Percentiles rank a stretch among this genome's conserved stretches.
Evolutionary conservation across 2,113 vertebrate species (phyloP).

Genomic region (Corydoras sp.): DNA sequence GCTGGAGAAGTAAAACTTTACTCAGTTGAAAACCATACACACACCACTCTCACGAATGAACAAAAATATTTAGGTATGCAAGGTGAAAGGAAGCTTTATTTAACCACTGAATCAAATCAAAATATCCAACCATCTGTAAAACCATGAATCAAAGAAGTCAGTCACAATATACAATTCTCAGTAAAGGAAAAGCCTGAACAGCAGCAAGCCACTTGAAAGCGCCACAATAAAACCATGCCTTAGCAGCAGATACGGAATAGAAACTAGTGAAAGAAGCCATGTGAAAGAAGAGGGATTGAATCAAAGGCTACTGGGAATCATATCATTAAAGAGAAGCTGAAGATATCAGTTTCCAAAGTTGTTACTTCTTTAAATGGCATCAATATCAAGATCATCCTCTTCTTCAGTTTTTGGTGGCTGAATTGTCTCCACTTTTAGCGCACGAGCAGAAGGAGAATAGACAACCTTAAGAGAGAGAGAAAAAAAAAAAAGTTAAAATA

Average conservation of each 20-base stretch:
- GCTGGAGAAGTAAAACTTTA: too few relatives aligned
- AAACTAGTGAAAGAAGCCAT: slow-evolving; percentile 4
- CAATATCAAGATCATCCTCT: slow-evolving; percentile 94
- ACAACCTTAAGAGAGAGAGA: slow-evolving; percentile 75
- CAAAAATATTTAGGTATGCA: not conserved
- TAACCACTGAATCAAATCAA: slow-evolving; percentile 60
- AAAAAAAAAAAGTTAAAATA: not conserved
- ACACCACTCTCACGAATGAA: too few relatives aligned
- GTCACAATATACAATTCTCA: slow-evolving; percentile 42
- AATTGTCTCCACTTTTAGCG: slow-evolving; percentile 93
- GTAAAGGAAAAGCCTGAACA: slow-evolving; percentile 48
- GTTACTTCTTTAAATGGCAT: slow-evolving; percentile 80
- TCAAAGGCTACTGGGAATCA: slow-evolving; percentile 24
- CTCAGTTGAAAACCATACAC: too few relatives aligned
- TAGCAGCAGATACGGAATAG: not conserved
- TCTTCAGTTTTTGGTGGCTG: slow-evolving; percentile 79
- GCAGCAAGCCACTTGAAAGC: slow-evolving; percentile 30
- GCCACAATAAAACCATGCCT: slow-evolving; percentile 32
- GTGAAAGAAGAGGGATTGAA: slow-evolving; percentile 21
- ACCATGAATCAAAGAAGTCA: slow-evolving; percentile 46
- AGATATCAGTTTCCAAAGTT: slow-evolving; percentile 35
- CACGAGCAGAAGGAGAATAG: slow-evolving; percentile 84
- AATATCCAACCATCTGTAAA: slow-evolving; percentile 44
- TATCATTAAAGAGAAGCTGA: slow-evolving; percentile 53
- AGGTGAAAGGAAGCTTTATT: slow-evolving; percentile 58